Base-by-base conservation (phyloP, 1,140 invertebrate species). In the Trichomalopsis sarcophagae region DNA sequence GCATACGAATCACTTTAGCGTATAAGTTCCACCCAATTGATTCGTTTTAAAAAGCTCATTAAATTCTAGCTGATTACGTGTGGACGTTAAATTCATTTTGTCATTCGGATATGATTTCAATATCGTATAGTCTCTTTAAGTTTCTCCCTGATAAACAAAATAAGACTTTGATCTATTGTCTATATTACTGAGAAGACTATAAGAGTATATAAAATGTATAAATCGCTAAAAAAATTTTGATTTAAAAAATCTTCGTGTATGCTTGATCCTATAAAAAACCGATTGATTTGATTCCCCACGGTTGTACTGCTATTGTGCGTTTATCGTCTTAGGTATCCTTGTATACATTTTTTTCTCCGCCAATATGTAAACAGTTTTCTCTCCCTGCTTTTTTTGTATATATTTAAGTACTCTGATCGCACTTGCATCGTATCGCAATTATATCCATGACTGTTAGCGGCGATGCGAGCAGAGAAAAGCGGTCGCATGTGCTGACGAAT, bases 341-440 rank as follows among this genome's bases (percentile, higher is more conserved):
- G 62, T 82, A 7, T 87, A 82, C 83, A 79, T 30, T 82, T 81
- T 11, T 40, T 81, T 73, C 17, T 44, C 55, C 30, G 21, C 83
- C 80, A 87, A 87, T 87, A 86, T n/a, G 68, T 30, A 71, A 71
- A 11, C 68, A 21, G 17, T 62, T 62, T 86, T 85, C n/a, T 50
- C 36, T 36, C 14, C n/a, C 9, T 68, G 33, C 1, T 74, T 81
- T 23, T 78, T 78, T 79, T 78, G 36, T 71, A 11, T 30, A 47
- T 50, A 68, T 44, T 88, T 87, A 88, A 89, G 88, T 88, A 89
- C 87, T 87, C 80, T 79, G 81, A 82, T 87, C 73, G 85, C 86
- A 85, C 66, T 89, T 69, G 76, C 78, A 87, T 87, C 17, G 17
- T 62, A 84, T 87, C 71, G 84, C 86, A 86, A 62, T 88, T 73